A percentile compares a stretch with the other conserved stretches of the same genome.
These are phyloP conservation scores for Anableps anableps DNA, from an alignment of 2,797 vertebrate species.

Conservation along the genomic window DNA sequence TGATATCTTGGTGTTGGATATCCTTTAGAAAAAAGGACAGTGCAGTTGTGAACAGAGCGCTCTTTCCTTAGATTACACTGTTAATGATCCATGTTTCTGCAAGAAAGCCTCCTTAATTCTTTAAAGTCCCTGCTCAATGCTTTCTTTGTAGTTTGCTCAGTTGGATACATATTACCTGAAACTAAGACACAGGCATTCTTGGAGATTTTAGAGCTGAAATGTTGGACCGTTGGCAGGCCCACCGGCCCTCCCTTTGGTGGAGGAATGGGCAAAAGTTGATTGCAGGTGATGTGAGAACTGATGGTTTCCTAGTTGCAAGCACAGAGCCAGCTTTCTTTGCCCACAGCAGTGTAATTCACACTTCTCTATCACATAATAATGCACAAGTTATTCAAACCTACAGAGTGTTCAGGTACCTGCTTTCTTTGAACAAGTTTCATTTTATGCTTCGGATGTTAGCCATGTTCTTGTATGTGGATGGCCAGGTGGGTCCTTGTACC, in stretches of 20 bases:
- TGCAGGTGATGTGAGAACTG: conserved; percentile 65
- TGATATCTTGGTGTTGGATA: background rate
- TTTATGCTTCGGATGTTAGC: background rate
- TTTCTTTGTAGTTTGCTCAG: conserved; percentile 52
- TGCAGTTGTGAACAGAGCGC: conserved; percentile 14
- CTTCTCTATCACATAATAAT: conserved; percentile 38
- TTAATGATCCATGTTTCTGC: conserved; percentile 49
- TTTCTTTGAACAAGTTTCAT: background rate
- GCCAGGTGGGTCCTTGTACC: background rate
- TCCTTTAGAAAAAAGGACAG: background rate
- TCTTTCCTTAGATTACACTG: conserved; percentile 40
- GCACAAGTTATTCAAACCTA: conserved; percentile 23
- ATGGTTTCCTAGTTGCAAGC: conserved; percentile 16
- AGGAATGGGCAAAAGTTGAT: conserved; percentile 49
- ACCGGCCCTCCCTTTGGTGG: background rate
- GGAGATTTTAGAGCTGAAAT: conserved; percentile 39
- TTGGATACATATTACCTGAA: conserved; percentile 51
- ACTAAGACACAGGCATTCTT: conserved; percentile 42
- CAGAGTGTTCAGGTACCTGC: background rate
- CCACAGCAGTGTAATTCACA: conserved; percentile 36
- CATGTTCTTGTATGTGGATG: background rate
- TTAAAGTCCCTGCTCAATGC: conserved; percentile 54
- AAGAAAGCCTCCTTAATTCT: conserved; percentile 42
- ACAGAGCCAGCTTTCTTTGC: conserved; percentile 69
- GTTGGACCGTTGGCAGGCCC: conserved; percentile 32